phyloP scores from a whole-genome alignment of 2,113 vertebrate genomes.

The Rhinoderma darwinii region DNA sequence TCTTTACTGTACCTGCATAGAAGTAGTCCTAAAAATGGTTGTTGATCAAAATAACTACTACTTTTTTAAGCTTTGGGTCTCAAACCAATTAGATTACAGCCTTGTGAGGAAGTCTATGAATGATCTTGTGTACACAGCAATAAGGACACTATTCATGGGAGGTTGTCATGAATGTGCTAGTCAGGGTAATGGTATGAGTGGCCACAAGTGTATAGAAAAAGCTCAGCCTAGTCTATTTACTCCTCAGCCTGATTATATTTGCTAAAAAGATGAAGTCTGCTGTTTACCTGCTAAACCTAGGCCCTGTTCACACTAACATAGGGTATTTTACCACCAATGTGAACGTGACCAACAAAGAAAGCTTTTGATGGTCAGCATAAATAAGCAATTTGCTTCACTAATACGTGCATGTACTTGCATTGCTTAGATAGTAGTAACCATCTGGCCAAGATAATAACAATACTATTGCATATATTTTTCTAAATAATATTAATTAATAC shows the following conservation, averaged over 20 bases:
- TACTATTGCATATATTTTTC: neutral
- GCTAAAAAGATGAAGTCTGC: neutral
- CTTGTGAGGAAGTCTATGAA: neutral
- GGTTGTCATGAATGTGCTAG: constrained; percentile 14
- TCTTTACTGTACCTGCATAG: neutral
- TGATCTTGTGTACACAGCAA: constrained; percentile 22
- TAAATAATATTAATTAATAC: neutral
- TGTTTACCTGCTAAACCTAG: neutral
- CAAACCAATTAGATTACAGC: neutral
- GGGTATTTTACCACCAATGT: neutral
- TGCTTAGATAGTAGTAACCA: neutral
- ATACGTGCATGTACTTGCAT: neutral
- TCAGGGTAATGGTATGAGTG: neutral
- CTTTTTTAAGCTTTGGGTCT: neutral
- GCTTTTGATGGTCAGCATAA: neutral
- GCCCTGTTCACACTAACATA: neutral
- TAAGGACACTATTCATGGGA: neutral
- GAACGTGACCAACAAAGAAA: neutral
- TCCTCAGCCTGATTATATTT: neutral
- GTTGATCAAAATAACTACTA: neutral
- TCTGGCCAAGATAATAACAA: neutral
- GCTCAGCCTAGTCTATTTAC: neutral
- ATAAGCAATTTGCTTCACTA: neutral
- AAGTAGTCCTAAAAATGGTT: neutral
- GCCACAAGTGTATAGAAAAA: neutral